Evolutionary conservation across 2,888 invertebrate species (phyloP).

Genomic region (Melieria crassipennis): DNA sequence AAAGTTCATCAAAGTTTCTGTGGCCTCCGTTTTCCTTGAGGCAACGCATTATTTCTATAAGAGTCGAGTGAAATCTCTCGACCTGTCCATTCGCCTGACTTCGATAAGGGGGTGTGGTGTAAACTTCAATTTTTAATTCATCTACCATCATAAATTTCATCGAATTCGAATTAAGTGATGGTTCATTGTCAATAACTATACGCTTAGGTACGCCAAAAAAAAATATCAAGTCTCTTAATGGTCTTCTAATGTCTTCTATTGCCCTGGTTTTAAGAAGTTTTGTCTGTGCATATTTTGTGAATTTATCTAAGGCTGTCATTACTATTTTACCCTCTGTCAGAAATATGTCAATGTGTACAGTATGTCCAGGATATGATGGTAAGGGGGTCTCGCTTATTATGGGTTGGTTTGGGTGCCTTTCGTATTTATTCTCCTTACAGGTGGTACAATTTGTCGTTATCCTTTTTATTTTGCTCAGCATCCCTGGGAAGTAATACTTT

Average conservation of each 20-base stretch:
- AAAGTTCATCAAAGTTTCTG: too few relatives aligned
- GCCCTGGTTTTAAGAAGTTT: slow-evolving; percentile 32
- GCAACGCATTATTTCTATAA: too few relatives aligned
- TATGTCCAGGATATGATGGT: slow-evolving; percentile 38
- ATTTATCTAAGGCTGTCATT: slow-evolving; percentile 37
- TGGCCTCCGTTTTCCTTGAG: too few relatives aligned
- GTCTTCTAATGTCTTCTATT: slow-evolving; percentile 36
- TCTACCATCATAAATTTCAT: slow-evolving; percentile 40
- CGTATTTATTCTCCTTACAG: too few relatives aligned
- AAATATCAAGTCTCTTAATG: too few relatives aligned
- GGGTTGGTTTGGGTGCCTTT: too few relatives aligned
- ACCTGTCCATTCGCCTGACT: too few relatives aligned
- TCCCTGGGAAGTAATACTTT: too few relatives aligned
- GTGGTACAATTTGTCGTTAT: too few relatives aligned
- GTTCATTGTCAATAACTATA: slow-evolving; percentile 44
- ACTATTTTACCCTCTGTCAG: slow-evolving; percentile 32
- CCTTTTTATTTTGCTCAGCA: too few relatives aligned
- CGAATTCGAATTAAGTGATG: slow-evolving; percentile 37
- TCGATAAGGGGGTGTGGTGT: slow-evolving; percentile 26
- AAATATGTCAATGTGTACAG: slow-evolving; percentile 38
- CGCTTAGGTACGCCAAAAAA: slow-evolving; percentile 38
- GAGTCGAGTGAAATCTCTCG: too few relatives aligned
- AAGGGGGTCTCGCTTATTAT: slow-evolving; percentile 22
- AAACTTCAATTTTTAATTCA: slow-evolving; percentile 38
- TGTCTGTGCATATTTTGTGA: slow-evolving; percentile 34